A percentile compares a stretch with the other conserved stretches of the same genome.
These are phyloP conservation scores for Dipus sagitta DNA, from an alignment of 2,797 vertebrate genomes.

Conservation along the genomic window DNA sequence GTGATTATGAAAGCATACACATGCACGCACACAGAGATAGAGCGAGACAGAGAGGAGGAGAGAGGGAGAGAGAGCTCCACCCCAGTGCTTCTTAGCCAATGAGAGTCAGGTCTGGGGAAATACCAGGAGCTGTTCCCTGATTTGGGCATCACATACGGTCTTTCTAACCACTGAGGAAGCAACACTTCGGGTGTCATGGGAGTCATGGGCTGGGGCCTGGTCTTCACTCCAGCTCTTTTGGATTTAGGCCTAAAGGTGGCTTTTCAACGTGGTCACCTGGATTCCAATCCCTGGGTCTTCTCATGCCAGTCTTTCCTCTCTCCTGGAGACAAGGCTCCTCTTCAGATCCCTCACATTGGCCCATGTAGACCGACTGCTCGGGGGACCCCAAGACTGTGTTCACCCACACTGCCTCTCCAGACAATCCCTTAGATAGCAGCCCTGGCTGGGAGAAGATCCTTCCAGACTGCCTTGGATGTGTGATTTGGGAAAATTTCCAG, in stretches of 20 bases:
- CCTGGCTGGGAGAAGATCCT: not conserved
- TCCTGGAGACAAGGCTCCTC: not conserved
- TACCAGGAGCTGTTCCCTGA: not conserved
- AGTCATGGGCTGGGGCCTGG: not conserved
- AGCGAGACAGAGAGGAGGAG: too few species aligned
- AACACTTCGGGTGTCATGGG: not conserved
- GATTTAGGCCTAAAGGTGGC: not conserved
- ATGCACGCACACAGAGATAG: not conserved
- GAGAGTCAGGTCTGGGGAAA: not conserved
- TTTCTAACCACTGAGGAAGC: not conserved
- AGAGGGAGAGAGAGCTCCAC: not conserved
- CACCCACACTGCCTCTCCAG: not conserved
- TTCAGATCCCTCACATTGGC: not conserved
- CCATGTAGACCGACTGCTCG: not conserved
- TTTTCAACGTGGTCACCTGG: not conserved
- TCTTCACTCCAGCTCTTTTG: not conserved
- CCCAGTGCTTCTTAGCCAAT: too few species aligned
- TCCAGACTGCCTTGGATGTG: not conserved
- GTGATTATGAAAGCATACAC: not conserved
- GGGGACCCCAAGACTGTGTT: not conserved
- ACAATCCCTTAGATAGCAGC: not conserved
- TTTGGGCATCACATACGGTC: not conserved
- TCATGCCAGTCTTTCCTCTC: not conserved
- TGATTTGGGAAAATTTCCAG: not conserved
- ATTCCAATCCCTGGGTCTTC: not conserved